Evolutionary conservation across 2,888 invertebrate species (phyloP), one percentile per base, ranked within the genome.

Genomic region (Sympetrum striolatum): DNA sequence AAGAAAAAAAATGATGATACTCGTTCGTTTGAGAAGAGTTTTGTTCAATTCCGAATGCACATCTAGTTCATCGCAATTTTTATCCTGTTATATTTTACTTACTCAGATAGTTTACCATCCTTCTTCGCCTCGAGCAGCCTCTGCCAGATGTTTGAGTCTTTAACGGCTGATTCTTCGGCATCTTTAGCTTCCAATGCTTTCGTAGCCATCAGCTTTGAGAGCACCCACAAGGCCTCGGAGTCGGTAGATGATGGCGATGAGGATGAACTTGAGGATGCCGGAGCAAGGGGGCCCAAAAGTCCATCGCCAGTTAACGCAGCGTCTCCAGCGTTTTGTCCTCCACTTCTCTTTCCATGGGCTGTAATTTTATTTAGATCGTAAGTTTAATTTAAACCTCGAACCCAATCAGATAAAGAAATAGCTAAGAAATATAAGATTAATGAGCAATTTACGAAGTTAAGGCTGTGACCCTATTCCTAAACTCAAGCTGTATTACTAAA

Each of bases 331-430:
- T 94, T 93, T 0, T 93, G 93, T 91, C 93, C 94, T 44, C 94
- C 95, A 14, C 95, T 96, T 39, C 96, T 94, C 93, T 96, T 96
- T 31, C 96, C 96, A 92, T 96, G 96, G 44, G 95, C 96, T 96
- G 93, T 14, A 94, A 95, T 90, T 82, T 53, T 8, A 8, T 10
- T 44, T 44, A 18, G 53, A 53, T 15, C 15, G 5, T 1, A 18
- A 15, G 18, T 18, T 53, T 18, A 53, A 53, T 53, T 53, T 18
- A 44, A 44, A 1, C 18, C 18, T 53, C 18, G 18, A 15, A 53
- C 2, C 1, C 18, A 53, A 18, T 8, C 6, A 44, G 4, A 8
- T 44, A 44, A 44, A 44, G 10, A 10, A 44, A 44, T 39, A 5
- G 39, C 39, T 39, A 39, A 39, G 39, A 39, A 39, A 39, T 6